Evolutionary conservation across 2,113 vertebrate species (phyloP), one percentile per base, ranked within the genome.

Genomic region (Harpagus bidentatus): DNA sequence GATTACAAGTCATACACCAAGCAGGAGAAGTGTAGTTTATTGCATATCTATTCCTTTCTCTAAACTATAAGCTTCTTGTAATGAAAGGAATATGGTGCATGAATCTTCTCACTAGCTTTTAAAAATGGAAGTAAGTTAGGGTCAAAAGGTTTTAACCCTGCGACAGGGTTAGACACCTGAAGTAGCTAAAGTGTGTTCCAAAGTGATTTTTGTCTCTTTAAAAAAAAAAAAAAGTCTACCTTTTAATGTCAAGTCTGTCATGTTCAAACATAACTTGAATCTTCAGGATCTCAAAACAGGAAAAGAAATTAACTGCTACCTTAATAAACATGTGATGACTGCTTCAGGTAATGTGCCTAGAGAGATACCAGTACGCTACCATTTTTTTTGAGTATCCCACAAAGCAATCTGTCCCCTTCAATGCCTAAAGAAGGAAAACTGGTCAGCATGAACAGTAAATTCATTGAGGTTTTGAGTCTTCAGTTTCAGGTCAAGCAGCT

Each of bases 301-400:
- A 26, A n/a, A 21, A 32, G 25, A 63, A 7, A 59, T 73, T 48
- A 89, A 43, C 26, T 62, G 56, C 19, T 61, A 13, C 31, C 5
- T 13, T 26, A 29, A n/a, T 16, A 28, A 34, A 56, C 3, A 7
- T 7, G 8, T 19, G 32, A 40, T 45, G 32, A 4, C 70, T 66
- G 25, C 36, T 34, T 61, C 34, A 26, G 50, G 9, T 63, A 8
- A 16, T 6, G 23, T 53, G 25, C 29, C 50, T 55, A 7, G 32
- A 69, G 59, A 61, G 25, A 14, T 8, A 19, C 8, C 0, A 0
- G 25, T 15, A 22, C 5, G 1, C 4, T 53, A 0, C 53, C 40
- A 7, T 2, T 2, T 18, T 83, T 34, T 59, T 9, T 48, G 34
- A 43, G 59, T 20, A 34, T 69, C 48, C 25, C 70, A 22, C 38